A percentile compares a stretch with the other conserved stretches of the same genome.
phyloP scores from a whole-genome alignment of 2,797 vertebrate species.

The Xiphophorus birchmanni region DNA sequence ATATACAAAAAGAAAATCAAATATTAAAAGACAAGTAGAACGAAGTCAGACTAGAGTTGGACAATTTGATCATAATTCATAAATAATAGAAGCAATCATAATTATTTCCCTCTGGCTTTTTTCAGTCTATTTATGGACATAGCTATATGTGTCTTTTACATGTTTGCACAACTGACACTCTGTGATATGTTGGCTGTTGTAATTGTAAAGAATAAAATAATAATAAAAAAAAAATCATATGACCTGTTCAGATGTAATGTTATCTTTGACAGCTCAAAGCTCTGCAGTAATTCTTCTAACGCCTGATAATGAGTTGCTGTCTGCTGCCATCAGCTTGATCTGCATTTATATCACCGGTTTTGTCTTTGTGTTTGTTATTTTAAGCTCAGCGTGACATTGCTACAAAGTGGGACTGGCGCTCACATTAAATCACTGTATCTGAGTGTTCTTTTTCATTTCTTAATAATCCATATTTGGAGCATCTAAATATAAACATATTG shows the following conservation, averaged over 20 bases:
- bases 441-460: background rate
- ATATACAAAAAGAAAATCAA: too few species aligned
- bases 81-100: background rate
- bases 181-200: background rate
- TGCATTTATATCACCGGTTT: background rate
- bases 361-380: background rate
- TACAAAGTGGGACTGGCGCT: background rate
- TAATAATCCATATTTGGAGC: background rate
- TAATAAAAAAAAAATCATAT: background rate
- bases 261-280: constrained; percentile 1
- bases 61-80: background rate
- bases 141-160: background rate
- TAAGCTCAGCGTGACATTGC: background rate
- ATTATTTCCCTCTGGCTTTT: background rate
- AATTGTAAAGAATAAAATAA: background rate
- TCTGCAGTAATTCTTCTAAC: constrained; percentile 14
- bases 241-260: background rate
- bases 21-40: background rate
- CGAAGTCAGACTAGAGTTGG: background rate
- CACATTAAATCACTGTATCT: background rate
- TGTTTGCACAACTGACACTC: background rate
- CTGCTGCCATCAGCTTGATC: background rate
- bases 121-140: background rate
- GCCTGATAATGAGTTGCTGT: background rate
- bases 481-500: background rate